Percentiles rank a stretch among this genome's conserved stretches.
Conservation (phyloP, 2,113 vertebrate species). For the Aythya baeri region DNA sequence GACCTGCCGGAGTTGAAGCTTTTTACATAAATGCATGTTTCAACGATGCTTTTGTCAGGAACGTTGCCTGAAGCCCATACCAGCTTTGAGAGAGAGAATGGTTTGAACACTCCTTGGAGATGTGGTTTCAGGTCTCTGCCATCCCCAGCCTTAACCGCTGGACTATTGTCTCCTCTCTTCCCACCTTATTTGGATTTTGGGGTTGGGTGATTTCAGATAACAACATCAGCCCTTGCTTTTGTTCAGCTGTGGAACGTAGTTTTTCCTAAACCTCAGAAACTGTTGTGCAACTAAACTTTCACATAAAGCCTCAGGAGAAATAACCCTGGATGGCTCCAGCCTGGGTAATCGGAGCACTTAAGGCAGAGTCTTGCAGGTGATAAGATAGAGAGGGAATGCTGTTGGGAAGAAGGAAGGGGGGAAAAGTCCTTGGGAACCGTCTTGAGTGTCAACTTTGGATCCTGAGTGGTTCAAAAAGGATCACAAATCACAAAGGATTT, state of each 20-base stretch:
- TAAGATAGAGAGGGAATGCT: not conserved
- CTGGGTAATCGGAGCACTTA: not conserved
- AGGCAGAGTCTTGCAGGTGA: not conserved
- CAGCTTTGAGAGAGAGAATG: not conserved
- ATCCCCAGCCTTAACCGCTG: not conserved
- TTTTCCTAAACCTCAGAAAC: not conserved
- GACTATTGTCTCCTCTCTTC: not conserved
- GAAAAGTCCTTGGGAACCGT: not conserved
- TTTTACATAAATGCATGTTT: not conserved
- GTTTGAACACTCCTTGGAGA: not conserved
- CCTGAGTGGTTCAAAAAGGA: not conserved
- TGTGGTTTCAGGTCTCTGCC: not conserved
- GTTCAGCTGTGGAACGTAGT: rapidly evolving
- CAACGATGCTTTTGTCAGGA: not conserved
- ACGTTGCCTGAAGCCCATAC: not conserved
- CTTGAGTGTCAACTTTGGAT: not conserved
- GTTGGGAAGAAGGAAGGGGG: not conserved
- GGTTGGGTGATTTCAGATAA: not conserved
- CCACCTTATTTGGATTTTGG: not conserved
- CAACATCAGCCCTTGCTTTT: not conserved
- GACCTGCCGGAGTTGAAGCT: not conserved
- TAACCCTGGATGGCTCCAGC: not conserved
- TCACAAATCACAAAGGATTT: not conserved
- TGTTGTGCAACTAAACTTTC: not conserved
- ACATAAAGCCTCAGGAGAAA: not conserved